phyloP scores from a whole-genome alignment of 1,140 invertebrate genomes.

The Eriosoma lanigerum region DNA sequence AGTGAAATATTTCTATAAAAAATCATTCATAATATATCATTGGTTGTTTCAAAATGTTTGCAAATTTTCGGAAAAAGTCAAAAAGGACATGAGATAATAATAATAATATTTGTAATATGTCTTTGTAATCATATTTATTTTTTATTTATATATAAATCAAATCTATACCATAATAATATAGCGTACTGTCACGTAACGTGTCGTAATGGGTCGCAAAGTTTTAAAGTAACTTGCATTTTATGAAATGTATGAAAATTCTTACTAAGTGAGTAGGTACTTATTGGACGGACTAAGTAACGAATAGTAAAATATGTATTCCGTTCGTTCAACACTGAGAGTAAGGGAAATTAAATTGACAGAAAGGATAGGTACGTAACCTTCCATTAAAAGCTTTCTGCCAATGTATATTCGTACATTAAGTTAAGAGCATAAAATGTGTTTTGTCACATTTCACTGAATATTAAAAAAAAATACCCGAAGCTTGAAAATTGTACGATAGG shows the following conservation, averaged over 20 bases:
- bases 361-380: neutral
- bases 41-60: too few species aligned
- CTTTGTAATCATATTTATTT: too few species aligned
- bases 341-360: conserved; percentile 12
- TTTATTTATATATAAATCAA: too few species aligned
- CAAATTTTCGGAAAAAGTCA: too few species aligned
- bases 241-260: neutral
- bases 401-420: conserved; percentile 8
- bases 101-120: too few species aligned
- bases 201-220: neutral
- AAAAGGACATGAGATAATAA: too few species aligned
- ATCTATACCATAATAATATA: neutral
- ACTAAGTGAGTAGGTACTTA: too few species aligned
- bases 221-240: neutral
- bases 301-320: too few species aligned
- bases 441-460: neutral
- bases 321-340: neutral
- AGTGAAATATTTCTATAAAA: too few species aligned
- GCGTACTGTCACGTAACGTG: neutral
- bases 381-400: conserved; percentile 8
- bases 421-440: conserved; percentile 13
- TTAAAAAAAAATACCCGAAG: neutral
- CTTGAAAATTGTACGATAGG: neutral
- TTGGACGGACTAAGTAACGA: neutral
- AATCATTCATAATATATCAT: too few species aligned